Base-by-base conservation (phyloP, 2,888 invertebrate species). In the Eilema sororculum region DNA sequence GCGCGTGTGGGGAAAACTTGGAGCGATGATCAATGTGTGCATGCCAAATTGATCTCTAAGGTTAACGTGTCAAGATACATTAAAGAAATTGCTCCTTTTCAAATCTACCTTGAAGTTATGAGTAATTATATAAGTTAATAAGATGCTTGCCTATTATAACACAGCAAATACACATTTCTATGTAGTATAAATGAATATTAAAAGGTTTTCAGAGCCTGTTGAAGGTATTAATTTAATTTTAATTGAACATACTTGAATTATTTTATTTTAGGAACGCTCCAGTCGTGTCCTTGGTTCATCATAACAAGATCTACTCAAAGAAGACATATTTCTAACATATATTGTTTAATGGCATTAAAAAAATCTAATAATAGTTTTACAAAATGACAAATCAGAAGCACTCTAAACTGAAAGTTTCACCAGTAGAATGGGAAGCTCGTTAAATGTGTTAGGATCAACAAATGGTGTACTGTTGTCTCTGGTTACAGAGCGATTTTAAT, bases 31-130 rank as follows among this genome's bases (percentile, higher is more conserved):
- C n/a, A 12, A 65, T 74, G 52, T 75, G 72, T 70, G 68, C 72
- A 70, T 67, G 69, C 78, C 68, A 87, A 86, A 82, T 78, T 86
- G 79, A 83, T 84, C 84, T 78, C 74, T 82, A 84, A 46, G n/a
- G 5, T 60, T 56, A 41, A 64, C 6, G 28, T 30, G 37, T 73
- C 62, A 83, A 78, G 78, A 74, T 24, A 2, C 25, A 73, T 68
- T 69, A 61, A 37, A 2, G 16, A 5, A 25, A 60, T 25, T 13
- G n/a, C 2, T 52, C 16, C n/a, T 24, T 10, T 20, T 52, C 63
- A 56, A n/a, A 16, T 73, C 56, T 73, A 61, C 30, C 57, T 68
- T 61, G 37, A 64, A 73, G 22, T 65, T 73, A 77, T 63, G 58
- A 58, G 71, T 66, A 63, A 72, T 66, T 68, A 60, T 64, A 10